Conservation (phyloP, 2,113 vertebrate species). For the Melanocharis versteri region DNA sequence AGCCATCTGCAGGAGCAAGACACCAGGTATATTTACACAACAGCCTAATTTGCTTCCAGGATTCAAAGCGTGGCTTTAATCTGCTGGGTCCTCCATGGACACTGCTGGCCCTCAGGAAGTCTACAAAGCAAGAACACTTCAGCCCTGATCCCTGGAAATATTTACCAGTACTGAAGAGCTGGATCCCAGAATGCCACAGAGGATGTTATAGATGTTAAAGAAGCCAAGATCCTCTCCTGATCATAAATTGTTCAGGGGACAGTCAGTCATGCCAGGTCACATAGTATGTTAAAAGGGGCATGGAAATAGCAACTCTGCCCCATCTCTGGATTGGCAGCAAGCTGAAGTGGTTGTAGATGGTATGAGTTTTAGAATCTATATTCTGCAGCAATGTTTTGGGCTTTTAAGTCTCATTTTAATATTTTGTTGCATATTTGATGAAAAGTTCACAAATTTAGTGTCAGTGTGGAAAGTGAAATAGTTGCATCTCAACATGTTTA, state of each 20-base stretch:
- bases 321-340: not conserved
- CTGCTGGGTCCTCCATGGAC: not conserved
- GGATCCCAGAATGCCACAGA: not conserved
- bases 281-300: accelerated
- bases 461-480: not conserved
- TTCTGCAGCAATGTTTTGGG: not conserved
- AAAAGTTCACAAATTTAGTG: not conserved
- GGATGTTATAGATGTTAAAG: not conserved
- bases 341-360: accelerated
- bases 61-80: not conserved
- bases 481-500: not conserved
- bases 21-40: not conserved
- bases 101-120: not conserved
- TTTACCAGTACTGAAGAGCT: not conserved
- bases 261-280: not conserved
- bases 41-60: not conserved
- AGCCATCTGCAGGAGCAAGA: not conserved
- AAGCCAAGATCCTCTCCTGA: not conserved
- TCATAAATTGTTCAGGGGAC: not conserved
- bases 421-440: not conserved
- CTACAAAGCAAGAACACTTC: not conserved
- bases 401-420: not conserved
- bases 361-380: not conserved
- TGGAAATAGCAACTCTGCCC: not conserved
- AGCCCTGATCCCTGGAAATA: not conserved